Evolutionary conservation across 2,797 vertebrate genomes (phyloP).

Genomic region (Paedocypris micromegethes): DNA sequence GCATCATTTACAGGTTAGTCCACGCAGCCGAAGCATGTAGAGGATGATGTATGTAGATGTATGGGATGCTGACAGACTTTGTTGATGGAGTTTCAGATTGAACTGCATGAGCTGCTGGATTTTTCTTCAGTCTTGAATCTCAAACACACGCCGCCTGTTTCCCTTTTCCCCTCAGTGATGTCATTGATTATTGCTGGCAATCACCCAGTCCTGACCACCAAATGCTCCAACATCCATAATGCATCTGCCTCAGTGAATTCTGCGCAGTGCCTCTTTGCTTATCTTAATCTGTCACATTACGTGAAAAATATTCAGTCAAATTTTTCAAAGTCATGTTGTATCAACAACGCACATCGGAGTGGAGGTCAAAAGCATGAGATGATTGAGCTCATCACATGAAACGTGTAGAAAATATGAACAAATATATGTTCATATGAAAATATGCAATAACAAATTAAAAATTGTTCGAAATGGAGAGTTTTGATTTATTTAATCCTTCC

Average conservation of each 20-base stretch:
- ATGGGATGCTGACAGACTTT: neutral
- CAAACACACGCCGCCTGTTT: constrained; percentile 12
- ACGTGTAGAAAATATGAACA: too few species aligned
- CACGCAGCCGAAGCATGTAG: neutral
- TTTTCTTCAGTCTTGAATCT: constrained; percentile 6
- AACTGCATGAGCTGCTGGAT: neutral
- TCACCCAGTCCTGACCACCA: constrained; percentile 21
- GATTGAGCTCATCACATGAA: too few species aligned
- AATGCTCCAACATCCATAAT: constrained; percentile 24
- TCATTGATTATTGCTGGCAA: constrained; percentile 31
- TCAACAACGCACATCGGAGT: neutral
- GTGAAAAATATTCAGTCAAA: constrained; percentile 11
- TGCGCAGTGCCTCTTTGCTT: constrained; percentile 16
- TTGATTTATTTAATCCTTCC: too few species aligned
- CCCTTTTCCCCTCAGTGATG: constrained; percentile 18
- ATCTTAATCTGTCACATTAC: constrained; percentile 23
- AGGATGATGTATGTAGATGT: neutral
- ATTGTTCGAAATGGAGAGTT: too few species aligned
- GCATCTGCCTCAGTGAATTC: constrained; percentile 22
- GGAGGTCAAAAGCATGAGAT: too few species aligned
- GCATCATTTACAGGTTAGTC: constrained; percentile 7
- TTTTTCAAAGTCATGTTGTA: constrained; percentile 20
- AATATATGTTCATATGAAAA: too few species aligned
- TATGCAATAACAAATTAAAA: too few species aligned
- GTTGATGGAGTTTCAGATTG: neutral